Evolutionary conservation across 2,113 vertebrate genomes (phyloP), one percentile per base, ranked within the genome.

Genomic region (Chunga burmeisteri): DNA sequence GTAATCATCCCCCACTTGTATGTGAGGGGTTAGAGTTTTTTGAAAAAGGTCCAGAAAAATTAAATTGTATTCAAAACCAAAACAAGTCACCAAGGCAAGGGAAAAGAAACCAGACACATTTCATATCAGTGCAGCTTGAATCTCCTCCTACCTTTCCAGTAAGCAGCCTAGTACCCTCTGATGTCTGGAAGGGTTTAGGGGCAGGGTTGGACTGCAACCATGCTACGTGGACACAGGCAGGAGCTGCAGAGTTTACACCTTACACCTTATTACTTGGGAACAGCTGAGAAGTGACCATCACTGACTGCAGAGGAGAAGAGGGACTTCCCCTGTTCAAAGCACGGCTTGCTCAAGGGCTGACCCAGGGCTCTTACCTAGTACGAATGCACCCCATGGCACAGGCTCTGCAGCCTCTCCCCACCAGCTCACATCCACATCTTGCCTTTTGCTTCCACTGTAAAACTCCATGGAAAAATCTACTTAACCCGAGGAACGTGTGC

Each of bases 341-440:
- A 32, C 7, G 23, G 8, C 30, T 77, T 58, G 9, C 29, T 81
- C 4, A 18, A 85, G 47, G 38, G 38, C 18, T 77, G 23, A 22
- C 15, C 10, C 15, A 44, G 19, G 15, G 23, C 27, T 77, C 15
- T 21, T 65, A 38, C 32, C 11, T 11, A 4, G 9, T 20, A 38
- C 1, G 0, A 81, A 56, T 15, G 19, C 16, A 62, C 4, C 2
- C 53, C 7, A 1, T 2, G 20, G 8, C 17, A 53, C 27, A 82
- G 61, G 9, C 12, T 52, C 29, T 47, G 49, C 20, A 58, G 8
- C 3, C 23, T 79, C 17, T 62, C 30, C 36, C 18, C 40, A 65
- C 32, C 25, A 82, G 38, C 9, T 59, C 66, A 59, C 21, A 36
- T 32, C n/a, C 81, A 74, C 2, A 3, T 49, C 30, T 94, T 0